These are phyloP conservation scores for Xenops minutus DNA, from an alignment of 2,797 vertebrate species.

Conservation along the genomic window DNA sequence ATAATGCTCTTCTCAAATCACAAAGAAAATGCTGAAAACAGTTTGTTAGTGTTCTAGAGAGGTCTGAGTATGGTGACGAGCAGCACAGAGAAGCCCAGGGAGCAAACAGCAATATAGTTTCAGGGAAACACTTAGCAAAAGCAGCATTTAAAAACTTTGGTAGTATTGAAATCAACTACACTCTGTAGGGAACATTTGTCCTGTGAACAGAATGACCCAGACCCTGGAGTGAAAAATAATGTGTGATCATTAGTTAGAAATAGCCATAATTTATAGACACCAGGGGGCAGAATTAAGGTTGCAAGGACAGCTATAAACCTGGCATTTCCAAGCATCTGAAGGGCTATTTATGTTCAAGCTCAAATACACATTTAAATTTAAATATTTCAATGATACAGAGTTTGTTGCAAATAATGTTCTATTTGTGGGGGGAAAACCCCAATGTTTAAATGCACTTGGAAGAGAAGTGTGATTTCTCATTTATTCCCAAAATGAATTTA, in stretches of 20 bases:
- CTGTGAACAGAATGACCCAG: background rate
- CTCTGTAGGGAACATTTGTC: background rate
- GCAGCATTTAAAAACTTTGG: background rate
- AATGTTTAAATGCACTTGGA: background rate
- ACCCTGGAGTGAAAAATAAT: background rate
- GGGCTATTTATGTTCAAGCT: background rate
- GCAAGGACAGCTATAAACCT: slow-evolving; percentile 13
- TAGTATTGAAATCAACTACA: background rate
- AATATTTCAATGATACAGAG: background rate
- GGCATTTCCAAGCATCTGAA: background rate
- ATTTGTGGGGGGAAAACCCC: background rate
- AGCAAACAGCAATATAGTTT: background rate
- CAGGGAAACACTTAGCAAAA: background rate
- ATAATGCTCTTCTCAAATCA: background rate
- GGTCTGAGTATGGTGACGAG: background rate
- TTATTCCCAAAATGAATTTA: background rate
- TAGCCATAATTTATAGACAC: background rate
- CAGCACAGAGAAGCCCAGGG: background rate
- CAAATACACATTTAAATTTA: background rate
- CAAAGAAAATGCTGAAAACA: background rate
- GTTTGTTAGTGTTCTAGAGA: background rate
- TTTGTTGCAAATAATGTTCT: background rate
- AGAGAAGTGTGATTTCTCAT: background rate
- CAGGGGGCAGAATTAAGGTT: slow-evolving; percentile 45
- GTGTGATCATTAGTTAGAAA: slow-evolving; percentile 8